Evolutionary conservation across 2,888 invertebrate species (phyloP).

Genomic region (Melanostoma scalare): DNA sequence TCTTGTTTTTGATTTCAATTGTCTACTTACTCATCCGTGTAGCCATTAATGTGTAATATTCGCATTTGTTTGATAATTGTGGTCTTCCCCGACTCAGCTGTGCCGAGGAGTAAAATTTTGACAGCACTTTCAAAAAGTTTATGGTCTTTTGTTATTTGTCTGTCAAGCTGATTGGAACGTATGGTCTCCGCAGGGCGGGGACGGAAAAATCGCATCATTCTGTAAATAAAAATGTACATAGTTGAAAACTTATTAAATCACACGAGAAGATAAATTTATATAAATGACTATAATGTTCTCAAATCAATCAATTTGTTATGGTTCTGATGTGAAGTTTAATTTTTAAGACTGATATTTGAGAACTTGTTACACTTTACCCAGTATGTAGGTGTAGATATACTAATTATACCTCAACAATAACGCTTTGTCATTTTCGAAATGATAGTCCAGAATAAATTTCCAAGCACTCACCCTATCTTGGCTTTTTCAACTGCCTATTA

Average conservation of each 20-base stretch:
- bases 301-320: background rate
- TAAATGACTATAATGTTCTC: background rate
- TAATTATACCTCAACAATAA: too few species aligned
- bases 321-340: too few species aligned
- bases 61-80: conserved; percentile 94
- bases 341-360: too few species aligned
- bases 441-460: too few species aligned
- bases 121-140: conserved; percentile 82
- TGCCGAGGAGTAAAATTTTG: conserved; percentile 86
- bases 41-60: conserved; percentile 91
- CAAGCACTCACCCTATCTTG: too few species aligned
- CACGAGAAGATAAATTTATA: too few species aligned
- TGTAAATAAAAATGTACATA: conserved; percentile 70
- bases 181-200: conserved; percentile 80
- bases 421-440: too few species aligned
- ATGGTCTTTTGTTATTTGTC: conserved; percentile 84
- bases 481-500: too few species aligned
- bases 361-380: too few species aligned
- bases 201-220: conserved; percentile 81
- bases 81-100: conserved; percentile 92
- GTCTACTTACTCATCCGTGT: conserved; percentile 86
- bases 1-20: conserved; percentile 7
- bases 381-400: too few species aligned
- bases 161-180: conserved; percentile 83
- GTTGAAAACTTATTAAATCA: conserved; percentile 5